phyloP scores from a whole-genome alignment of 2,113 vertebrate species.

The Bos javanicus region DNA sequence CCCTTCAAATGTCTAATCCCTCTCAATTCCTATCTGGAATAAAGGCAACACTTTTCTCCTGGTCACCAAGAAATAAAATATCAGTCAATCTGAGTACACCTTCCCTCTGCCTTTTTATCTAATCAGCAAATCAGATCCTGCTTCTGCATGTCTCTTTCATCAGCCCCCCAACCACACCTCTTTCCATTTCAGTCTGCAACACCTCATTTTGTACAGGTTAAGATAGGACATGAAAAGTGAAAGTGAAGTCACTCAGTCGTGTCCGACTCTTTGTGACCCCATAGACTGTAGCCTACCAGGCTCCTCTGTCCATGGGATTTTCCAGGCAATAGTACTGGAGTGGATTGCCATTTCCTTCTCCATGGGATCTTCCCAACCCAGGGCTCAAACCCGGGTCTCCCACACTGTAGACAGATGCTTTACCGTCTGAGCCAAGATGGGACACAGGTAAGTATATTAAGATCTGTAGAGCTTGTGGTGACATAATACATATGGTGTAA shows the following conservation, averaged over 20 bases:
- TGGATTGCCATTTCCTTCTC: no score
- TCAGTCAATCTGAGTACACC: background rate
- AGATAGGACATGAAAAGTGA: background rate
- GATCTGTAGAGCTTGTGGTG: background rate
- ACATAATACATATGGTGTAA: background rate
- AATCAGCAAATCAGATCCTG: background rate
- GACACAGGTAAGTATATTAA: background rate
- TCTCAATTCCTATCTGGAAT: background rate
- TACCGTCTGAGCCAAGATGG: background rate
- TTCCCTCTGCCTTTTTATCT: background rate
- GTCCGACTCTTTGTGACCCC: no score
- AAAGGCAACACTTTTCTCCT: background rate
- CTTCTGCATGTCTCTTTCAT: background rate
- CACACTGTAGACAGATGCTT: no score
- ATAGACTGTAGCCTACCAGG: no score
- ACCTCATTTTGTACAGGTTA: slow-evolving; percentile 1
- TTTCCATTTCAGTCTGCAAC: background rate
- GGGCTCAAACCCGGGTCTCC: no score
- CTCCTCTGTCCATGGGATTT: no score
- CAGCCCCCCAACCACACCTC: background rate
- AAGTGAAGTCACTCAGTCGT: no score
- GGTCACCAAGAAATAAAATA: slow-evolving; percentile 20
- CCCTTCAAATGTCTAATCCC: background rate
- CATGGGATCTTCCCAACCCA: no score
- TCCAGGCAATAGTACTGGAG: no score